Base-by-base conservation (phyloP, 2,888 invertebrate genomes). In the Drosophila silvestris region DNA sequence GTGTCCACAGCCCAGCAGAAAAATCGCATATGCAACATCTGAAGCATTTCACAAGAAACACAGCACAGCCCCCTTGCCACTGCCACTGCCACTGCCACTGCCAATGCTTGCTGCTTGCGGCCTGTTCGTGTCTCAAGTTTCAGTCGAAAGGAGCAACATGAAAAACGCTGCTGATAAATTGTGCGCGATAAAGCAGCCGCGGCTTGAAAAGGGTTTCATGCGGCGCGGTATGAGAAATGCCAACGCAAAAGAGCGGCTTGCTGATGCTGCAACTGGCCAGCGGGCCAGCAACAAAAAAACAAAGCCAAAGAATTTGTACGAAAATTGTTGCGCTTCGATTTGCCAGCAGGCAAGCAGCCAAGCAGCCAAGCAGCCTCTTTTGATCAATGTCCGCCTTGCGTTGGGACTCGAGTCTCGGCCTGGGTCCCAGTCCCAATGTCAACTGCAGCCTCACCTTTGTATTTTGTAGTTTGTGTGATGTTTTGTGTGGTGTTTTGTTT, bases 261-360 rank as follows among this genome's bases (percentile, higher is more conserved):
- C 58, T 62, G 50, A 58, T 69, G 77, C 70, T 68, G 66, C 77
- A 77, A 75, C 75, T 47, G 47, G 64, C 73, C 79, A 69, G 47
- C 35, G 54, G 60, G 28, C n/a, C 26, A 37, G n/a, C 37, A 28
- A 37, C 35, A 76, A 26, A 4, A 62, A 30, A 71, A 70, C 78
- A 77, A 84, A 81, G 86, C 86, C 63, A 50, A 89, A 82, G 87
- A 88, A 88, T 88, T 90, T 88, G 90, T 88, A 87, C 88, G 78
- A 89, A 88, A 89, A 88, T 88, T 77, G 76, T 90, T 88, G 90
- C 89, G 89, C 86, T 89, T 90, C 90, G 84, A 89, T 89, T 78
- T 70, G 89, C 82, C 79, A 74, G 71, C 58, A 58, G 57, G 57
- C 41, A 67, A 74, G 77, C 71, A 56, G 69, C 30, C 39, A 5